These are phyloP conservation scores for Miniopterus natalensis DNA, from an alignment of 2,113 vertebrate species.

Conservation along the genomic window DNA sequence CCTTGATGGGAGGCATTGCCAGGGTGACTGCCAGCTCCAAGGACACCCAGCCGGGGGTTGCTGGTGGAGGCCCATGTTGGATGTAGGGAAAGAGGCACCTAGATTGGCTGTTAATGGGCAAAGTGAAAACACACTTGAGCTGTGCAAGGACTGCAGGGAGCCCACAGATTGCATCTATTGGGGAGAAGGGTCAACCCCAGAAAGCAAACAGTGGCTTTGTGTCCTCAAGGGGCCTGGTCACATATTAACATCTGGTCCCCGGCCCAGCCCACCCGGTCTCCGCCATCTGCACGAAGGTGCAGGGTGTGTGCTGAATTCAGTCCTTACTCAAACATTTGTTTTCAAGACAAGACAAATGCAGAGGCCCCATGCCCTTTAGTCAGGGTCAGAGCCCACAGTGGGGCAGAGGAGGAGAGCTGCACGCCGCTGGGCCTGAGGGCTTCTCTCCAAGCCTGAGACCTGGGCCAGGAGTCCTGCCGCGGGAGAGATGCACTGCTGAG, in stretches of 20 bases:
- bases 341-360: background rate
- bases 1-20: no score
- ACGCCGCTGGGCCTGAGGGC: background rate
- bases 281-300: background rate
- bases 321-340: constrained; percentile 75
- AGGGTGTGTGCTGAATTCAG: background rate
- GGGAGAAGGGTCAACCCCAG: constrained; percentile 13
- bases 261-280: background rate
- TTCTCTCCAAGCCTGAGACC: background rate
- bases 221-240: background rate
- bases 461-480: background rate
- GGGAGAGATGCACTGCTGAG: rapidly evolving
- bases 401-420: background rate
- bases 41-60: background rate
- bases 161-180: background rate
- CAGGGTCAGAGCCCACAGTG: background rate
- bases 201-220: constrained; percentile 30
- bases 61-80: background rate
- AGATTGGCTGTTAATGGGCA: background rate
- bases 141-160: background rate
- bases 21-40: background rate
- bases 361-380: background rate
- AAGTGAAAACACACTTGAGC: background rate
- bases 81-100: background rate
- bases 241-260: background rate